These are phyloP conservation scores for Sylvia atricapilla DNA, from an alignment of 2,113 vertebrate species.

Conservation along the genomic window DNA sequence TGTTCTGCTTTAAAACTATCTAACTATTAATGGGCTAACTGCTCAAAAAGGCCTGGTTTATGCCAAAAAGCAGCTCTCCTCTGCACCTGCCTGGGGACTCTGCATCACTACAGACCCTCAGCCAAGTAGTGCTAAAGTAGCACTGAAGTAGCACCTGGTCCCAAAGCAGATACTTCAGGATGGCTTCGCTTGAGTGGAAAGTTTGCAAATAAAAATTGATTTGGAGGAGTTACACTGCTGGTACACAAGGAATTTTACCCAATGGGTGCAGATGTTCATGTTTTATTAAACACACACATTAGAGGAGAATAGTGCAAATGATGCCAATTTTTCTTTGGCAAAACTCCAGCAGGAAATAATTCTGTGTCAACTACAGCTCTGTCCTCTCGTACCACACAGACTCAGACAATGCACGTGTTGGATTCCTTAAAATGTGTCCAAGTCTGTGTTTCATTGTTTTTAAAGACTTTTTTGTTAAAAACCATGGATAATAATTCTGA, in stretches of 20 bases:
- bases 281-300: conserved; percentile 58
- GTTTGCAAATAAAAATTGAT: neutral
- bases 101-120: neutral
- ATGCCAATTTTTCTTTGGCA: conserved; percentile 51
- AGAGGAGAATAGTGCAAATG: conserved; percentile 2
- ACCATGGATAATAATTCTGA: conserved; percentile 28
- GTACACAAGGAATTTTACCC: neutral
- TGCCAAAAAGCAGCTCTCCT: neutral
- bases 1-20: neutral
- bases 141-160: neutral
- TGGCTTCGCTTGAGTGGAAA: neutral
- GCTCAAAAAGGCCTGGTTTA: neutral
- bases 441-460: conserved; percentile 15
- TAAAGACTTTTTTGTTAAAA: conserved; percentile 46
- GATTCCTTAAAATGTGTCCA: conserved; percentile 37
- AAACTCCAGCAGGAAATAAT: conserved; percentile 61
- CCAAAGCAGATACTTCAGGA: neutral
- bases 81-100: neutral
- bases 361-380: conserved; percentile 6
- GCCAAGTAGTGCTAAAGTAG: neutral
- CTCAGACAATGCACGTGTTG: conserved; percentile 4
- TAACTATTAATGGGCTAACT: neutral
- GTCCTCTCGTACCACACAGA: neutral
- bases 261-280: conserved; percentile 42
- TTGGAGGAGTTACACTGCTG: neutral